These are phyloP conservation scores for Mesorhabditis spiculigera DNA, from an alignment of 2,888 invertebrate species.

Conservation along the genomic window DNA sequence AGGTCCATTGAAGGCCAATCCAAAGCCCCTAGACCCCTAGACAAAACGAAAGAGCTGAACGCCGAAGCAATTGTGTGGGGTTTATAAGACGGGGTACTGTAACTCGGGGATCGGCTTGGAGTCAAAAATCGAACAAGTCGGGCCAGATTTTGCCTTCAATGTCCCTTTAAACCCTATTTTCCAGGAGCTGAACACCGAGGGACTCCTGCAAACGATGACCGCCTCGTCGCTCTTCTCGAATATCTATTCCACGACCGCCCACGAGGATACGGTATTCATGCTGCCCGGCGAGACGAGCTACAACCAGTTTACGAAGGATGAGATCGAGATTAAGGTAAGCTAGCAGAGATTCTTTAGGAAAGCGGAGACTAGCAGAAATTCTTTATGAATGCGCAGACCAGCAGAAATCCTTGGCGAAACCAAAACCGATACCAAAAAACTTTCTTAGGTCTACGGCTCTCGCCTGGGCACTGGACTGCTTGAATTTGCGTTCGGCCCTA, in stretches of 20 bases:
- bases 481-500: slow-evolving; percentile 34
- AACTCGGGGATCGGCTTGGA: not conserved
- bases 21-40: not conserved
- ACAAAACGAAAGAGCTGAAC: not conserved
- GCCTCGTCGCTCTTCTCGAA: slow-evolving; percentile 34
- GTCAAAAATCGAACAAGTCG: too few relatives aligned
- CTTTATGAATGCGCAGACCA: not conserved
- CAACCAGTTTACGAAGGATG: not conserved
- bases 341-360: too few relatives aligned
- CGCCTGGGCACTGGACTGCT: slow-evolving; percentile 33
- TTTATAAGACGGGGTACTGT: too few relatives aligned
- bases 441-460: slow-evolving; percentile 4
- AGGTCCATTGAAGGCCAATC: not conserved
- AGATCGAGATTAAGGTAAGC: not conserved
- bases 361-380: too few relatives aligned
- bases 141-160: too few relatives aligned
- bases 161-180: too few relatives aligned
- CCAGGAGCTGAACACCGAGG: slow-evolving; percentile 25
- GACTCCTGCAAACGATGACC: slow-evolving; percentile 7
- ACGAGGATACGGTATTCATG: slow-evolving; percentile 38
- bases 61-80: not conserved
- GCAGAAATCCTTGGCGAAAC: not conserved
- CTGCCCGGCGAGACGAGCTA: slow-evolving; percentile 32
- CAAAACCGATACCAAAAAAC: not conserved
- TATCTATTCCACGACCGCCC: slow-evolving; percentile 31